Evolutionary conservation across 2,888 invertebrate genomes (phyloP).

Genomic region (Ochlodes sylvanus): DNA sequence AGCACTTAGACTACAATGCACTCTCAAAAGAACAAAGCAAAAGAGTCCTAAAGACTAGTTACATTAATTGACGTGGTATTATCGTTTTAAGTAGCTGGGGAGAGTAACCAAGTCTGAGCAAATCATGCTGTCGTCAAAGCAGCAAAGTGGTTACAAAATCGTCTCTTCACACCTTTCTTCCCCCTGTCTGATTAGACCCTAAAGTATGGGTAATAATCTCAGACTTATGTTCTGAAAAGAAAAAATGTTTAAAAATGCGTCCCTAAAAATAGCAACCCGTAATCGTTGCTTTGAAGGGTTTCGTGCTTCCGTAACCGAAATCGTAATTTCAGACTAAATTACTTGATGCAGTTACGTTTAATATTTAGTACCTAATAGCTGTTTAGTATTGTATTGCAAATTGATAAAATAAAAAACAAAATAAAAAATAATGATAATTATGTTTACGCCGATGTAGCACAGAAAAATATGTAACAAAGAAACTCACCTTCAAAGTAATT

Average conservation of each 20-base stretch:
- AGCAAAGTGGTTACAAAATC: constrained; percentile 30
- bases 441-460: too few relatives aligned
- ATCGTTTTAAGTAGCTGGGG: constrained; percentile 34
- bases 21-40: constrained; percentile 34
- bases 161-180: constrained; percentile 35
- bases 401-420: too few relatives aligned
- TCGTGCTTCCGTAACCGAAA: constrained; percentile 20
- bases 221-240: constrained; percentile 27
- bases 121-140: constrained; percentile 33
- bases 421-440: too few relatives aligned
- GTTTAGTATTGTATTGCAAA: too few relatives aligned
- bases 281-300: constrained; percentile 19
- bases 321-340: too few relatives aligned
- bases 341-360: too few relatives aligned
- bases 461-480: too few relatives aligned
- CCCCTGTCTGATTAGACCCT: constrained; percentile 36
- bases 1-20: constrained; percentile 36
- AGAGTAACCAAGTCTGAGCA: constrained; percentile 22
- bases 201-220: constrained; percentile 34
- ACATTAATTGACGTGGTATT: constrained; percentile 36
- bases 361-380: too few relatives aligned
- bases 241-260: constrained; percentile 32
- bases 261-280: constrained; percentile 29
- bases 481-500: too few relatives aligned
- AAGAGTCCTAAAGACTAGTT: constrained; percentile 29